Base-by-base conservation (phyloP, 2,888 invertebrate genomes). In the Hirtodrosophila cameraria region DNA sequence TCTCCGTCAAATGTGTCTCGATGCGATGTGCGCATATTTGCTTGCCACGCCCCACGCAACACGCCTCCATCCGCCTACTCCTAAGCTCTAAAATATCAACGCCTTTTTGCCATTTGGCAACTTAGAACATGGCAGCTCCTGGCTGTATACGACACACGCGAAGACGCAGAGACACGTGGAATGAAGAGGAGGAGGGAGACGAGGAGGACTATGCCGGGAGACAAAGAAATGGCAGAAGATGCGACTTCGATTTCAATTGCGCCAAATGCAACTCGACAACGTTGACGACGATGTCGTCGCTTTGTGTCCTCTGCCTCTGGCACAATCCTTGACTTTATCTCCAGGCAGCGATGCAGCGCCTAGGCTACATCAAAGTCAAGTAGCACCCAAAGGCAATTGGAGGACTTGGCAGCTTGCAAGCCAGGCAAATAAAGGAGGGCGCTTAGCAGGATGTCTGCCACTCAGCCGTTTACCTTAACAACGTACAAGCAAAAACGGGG, bases 241-340 rank as follows among this genome's bases (percentile, higher is more conserved):
- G 75, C 76, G 54, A 75, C 79, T 77, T 79, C 76, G 77, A 75
- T 79, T 76, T 79, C 80, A 73, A 77, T 79, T 79, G 77, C 66
- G 53, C 48, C 76, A 73, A 77, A 67, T 79, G 76, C 80, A 78
- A 61, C 68, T 63, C 63, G 46, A 78, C 75, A 65, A 53, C 65
- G 45, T 46, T 50, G 23, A 23, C 23, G 71, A 58, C 66, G 50
- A 49, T 50, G 46, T 41, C 30, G 20, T 31, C 55, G 52, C 61
- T 48, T 52, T 49, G 58, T 60, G 49, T 45, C 49, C 45, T 49
- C 45, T 49, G 46, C 43, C 20, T 13, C 23, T 33, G n/a, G 3
- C 15, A 8, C 48, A 45, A 31, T 13, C 36, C 1, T 16, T 4
- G 15, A 12, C 15, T 12, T 27, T 11, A 3, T 6, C 20, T 12